Conservation (phyloP, 2,888 invertebrate species). For the Xiphydria camelus region DNA sequence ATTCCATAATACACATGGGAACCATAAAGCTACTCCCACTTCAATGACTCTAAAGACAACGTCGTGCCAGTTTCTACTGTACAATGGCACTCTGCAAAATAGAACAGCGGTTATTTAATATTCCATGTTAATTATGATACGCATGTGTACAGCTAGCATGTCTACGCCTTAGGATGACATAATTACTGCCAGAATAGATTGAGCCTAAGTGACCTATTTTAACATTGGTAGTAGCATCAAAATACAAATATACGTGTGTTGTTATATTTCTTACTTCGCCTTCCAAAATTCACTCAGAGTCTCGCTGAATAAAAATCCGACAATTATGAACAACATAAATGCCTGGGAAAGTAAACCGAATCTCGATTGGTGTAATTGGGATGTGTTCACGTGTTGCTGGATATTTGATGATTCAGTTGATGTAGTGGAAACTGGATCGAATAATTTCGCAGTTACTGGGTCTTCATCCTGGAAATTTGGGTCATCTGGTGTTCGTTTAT, state of each 20-base stretch:
- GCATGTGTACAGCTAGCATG: background rate
- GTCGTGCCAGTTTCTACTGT: slow-evolving; percentile 91
- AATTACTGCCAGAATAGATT: background rate
- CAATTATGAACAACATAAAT: slow-evolving; percentile 85
- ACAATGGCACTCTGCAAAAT: slow-evolving; percentile 74
- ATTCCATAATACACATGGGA: slow-evolving; percentile 95
- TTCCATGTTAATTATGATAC: background rate
- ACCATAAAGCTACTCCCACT: slow-evolving; percentile 93
- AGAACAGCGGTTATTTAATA: background rate
- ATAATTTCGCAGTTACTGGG: slow-evolving; percentile 54
- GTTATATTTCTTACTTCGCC: slow-evolving; percentile 69
- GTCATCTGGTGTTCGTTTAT: slow-evolving; percentile 49
- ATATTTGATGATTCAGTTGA: slow-evolving; percentile 48
- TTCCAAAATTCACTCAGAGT: slow-evolving; percentile 93
- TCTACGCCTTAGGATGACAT: background rate
- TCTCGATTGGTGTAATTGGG: slow-evolving; percentile 89
- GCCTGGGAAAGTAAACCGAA: slow-evolving; percentile 88
- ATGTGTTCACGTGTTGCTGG: slow-evolving; percentile 69
- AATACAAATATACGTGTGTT: background rate
- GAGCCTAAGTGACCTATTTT: too few relatives aligned
- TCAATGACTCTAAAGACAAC: slow-evolving; percentile 88
- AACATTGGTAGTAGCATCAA: slow-evolving; percentile 5
- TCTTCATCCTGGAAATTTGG: slow-evolving; percentile 58
- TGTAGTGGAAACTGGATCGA: slow-evolving; percentile 46
- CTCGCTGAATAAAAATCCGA: slow-evolving; percentile 87